Evolutionary conservation across 2,888 invertebrate genomes (phyloP).

Genomic region (Cotesia congregata): DNA sequence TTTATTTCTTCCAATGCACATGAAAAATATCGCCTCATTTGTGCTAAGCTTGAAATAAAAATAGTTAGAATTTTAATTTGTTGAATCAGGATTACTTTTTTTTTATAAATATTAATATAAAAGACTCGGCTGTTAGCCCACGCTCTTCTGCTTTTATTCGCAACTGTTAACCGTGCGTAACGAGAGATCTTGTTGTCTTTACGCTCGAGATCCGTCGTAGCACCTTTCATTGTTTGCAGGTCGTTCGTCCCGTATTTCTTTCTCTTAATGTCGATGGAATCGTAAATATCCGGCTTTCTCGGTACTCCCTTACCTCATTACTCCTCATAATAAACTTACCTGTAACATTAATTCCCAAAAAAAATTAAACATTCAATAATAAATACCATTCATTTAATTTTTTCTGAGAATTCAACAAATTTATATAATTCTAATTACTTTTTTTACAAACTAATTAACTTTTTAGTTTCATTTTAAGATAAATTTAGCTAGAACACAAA

Average conservation of each 20-base stretch:
- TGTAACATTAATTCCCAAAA: neutral
- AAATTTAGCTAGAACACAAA: too few species aligned
- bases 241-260: conserved; percentile 33
- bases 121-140: neutral
- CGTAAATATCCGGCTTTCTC: conserved; percentile 41
- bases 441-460: neutral
- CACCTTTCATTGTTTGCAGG: conserved; percentile 42
- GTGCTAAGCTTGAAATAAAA: neutral
- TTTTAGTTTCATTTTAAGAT: neutral
- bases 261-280: conserved; percentile 34
- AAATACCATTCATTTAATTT: neutral
- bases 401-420: neutral
- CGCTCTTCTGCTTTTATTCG: conserved; percentile 22
- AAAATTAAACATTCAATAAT: neutral
- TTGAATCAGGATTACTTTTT: neutral
- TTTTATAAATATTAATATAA: conserved; percentile 3
- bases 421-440: conserved; percentile 9
- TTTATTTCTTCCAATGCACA: too few species aligned
- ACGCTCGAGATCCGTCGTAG: conserved; percentile 49
- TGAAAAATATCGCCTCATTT: too few species aligned
- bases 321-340: conserved; percentile 10
- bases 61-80: neutral
- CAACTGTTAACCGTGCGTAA: conserved; percentile 56
- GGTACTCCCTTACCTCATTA: conserved; percentile 25
- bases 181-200: conserved; percentile 60